Evolutionary conservation across 1,140 invertebrate species (phyloP), one percentile per base, ranked within the genome.

Genomic region (Camponotus vicinus): DNA sequence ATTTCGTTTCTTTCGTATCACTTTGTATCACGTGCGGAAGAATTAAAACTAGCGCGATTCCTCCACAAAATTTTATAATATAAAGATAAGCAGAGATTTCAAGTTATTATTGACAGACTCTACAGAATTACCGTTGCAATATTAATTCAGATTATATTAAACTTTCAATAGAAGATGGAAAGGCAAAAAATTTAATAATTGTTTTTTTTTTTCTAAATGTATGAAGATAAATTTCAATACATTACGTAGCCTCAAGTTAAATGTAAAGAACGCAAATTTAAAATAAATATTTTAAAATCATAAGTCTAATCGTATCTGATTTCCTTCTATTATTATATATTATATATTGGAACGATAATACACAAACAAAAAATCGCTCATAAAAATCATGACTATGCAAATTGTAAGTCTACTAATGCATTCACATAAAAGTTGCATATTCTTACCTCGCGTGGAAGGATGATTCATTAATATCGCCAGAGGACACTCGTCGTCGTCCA

Each of bases 401-500:
- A n/a, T 3, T 40, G 18, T 52, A 37, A 69, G 15, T n/a, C 42
- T 66, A 49, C 42, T 66, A 49, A 49, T 64, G 4, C 11, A 61
- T 42, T 80, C 0, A 57, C 45, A 1, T 73, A 27, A 73, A 73
- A 61, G 13, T 11, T 15, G 45, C 45, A 45, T 61, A 83, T 73
- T 75, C 97, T 97, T 94, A 98, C 98, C 98, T 96, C 97, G 96
- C 42, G 97, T 96, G 86, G 97, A 97, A 63, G 97, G 97, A 95
- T 98, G 97, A 94, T 98, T 98, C 98, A 98, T 98, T 83, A 98
- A 96, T 93, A 99, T 99, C 32, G 98, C 98, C 82, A 99, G 96
- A 49, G 99, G 99, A 95, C 99, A 99, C 94, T 99, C 99, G 93
- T 99, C 98, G 93, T 99, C 99, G 94, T 99, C 98, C 88, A 99